These are phyloP conservation scores for Eutolmus rufibarbis DNA, from an alignment of 2,888 invertebrate genomes.

Conservation along the genomic window DNA sequence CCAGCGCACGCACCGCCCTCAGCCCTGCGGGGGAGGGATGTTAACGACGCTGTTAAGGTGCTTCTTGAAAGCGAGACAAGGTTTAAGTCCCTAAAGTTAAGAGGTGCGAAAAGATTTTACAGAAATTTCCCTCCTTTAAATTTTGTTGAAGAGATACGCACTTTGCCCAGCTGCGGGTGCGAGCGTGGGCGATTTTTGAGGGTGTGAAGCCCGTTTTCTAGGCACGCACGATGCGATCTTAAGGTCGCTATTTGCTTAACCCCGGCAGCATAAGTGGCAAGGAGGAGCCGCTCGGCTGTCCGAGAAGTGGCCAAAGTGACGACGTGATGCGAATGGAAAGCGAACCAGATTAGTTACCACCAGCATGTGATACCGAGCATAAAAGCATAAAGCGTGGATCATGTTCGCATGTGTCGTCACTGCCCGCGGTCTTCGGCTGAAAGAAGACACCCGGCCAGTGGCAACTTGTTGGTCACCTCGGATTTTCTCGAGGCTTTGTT, in stretches of 20 bases:
- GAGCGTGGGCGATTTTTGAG: neutral
- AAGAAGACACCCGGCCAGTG: constrained; percentile 12
- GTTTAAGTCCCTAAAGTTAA: neutral
- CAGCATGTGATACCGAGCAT: neutral
- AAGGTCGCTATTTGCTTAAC: neutral
- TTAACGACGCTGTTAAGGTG: constrained; percentile 15
- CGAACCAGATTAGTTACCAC: constrained; percentile 9
- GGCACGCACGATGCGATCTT: neutral
- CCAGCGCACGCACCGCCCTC: neutral
- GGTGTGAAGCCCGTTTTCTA: neutral
- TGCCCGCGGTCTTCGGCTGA: neutral
- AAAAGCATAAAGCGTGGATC: neutral
- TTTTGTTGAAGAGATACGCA: neutral
- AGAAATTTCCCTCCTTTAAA: neutral
- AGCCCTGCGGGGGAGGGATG: neutral
- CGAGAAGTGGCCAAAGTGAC: constrained; percentile 18
- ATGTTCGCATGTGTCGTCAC: neutral
- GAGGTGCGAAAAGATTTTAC: neutral
- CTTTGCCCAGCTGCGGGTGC: neutral
- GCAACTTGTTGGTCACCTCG: constrained; percentile 31
- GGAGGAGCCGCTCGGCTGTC: neutral
- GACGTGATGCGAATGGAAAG: constrained; percentile 18
- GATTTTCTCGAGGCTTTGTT: neutral
- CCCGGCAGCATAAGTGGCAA: neutral
- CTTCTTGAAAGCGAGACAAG: neutral